Base-by-base conservation (phyloP, 53 echinoderm and acorn worm genomes). In the Luidia sarsii region DNA sequence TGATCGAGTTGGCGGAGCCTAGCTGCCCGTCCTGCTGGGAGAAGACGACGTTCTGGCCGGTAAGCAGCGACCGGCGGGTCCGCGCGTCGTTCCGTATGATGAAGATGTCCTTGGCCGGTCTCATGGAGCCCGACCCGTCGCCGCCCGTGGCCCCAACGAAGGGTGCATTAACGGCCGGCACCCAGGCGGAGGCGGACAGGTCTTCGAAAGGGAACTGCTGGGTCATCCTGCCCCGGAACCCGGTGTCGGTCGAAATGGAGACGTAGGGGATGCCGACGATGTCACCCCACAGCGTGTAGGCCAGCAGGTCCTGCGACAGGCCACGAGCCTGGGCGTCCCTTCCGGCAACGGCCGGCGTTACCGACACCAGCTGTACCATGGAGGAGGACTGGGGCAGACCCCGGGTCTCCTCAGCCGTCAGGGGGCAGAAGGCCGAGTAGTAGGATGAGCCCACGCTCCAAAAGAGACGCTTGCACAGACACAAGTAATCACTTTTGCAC, bases 401-500 rank as follows among this genome's bases (percentile, higher is more conserved):
- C 22, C 60, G 59, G 28, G 60, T 77, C 32, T 77, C 77, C 41
- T 61, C 77, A 60, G 61, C 43, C 1, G 77, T 59, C 43, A 77
- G 60, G 23, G 77, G 77, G 48, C 77, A 77, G 48, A 77, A 77
- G 7, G 77, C 77, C 4, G 77, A 59, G 60, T 60, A 77, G 25
- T 77, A 77, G 18, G 77, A 77, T 1, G 77, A 28, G 5, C 77
- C 77, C 1, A 77, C 77, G 33, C 16, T 61, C 77, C 77, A 77
- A 61, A 77, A 77, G 45, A 77, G 61, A 61, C 77, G 77, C 34
- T 77, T 77, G 39, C 77, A 77, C 29, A 77, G 61, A 34, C 77
- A 77, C 19, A 77, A 48, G 31, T 29, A 60, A 60, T 60, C 61
- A 33, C 48, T 60, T 55, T 45, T 77, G 29, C 46, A 24, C 20